A percentile compares a stretch with the other conserved stretches of the same genome.
phyloP scores from a whole-genome alignment of 2,113 vertebrate species.

The Oryzias woworae region DNA sequence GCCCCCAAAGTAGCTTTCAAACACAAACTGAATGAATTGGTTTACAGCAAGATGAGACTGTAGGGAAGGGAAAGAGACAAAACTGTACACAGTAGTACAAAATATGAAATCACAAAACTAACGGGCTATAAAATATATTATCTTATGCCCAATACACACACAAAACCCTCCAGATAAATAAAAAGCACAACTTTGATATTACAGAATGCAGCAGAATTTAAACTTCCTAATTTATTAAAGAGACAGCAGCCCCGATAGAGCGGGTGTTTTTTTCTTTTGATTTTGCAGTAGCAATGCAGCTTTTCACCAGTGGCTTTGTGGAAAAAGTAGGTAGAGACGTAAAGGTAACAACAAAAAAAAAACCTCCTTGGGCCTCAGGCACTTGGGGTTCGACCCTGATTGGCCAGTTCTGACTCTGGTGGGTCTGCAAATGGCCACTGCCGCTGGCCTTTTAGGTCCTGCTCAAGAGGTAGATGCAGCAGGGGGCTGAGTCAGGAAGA shows the following conservation, averaged over 20 bases:
- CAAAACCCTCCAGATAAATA: conserved; percentile 62
- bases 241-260: conserved; percentile 17
- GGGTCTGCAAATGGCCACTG: conserved; percentile 42
- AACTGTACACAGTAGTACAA: conserved; percentile 75
- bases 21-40: conserved; percentile 56
- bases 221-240: conserved; percentile 50
- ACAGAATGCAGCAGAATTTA: conserved; percentile 59
- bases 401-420: conserved; percentile 59
- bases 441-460: conserved; percentile 59
- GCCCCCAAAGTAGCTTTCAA: conserved; percentile 47
- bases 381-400: conserved; percentile 71
- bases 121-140: conserved; percentile 63
- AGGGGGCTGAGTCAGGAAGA: conserved; percentile 58
- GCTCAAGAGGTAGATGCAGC: conserved; percentile 72
- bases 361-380: conserved; percentile 64
- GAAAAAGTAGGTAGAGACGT: conserved; percentile 38
- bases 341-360: conserved; percentile 16
- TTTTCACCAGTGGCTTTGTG: conserved; percentile 50
- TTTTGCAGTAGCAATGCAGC: conserved; percentile 50
- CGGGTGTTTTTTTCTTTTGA: conserved; percentile 35
- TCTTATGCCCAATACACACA: conserved; percentile 57
- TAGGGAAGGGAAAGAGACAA: conserved; percentile 28
- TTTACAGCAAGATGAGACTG: conserved; percentile 66
- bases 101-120: conserved; percentile 58
- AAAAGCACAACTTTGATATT: conserved; percentile 61